Evolutionary conservation across 2,888 invertebrate genomes (phyloP).

Genomic region (Anarsia innoxiella): DNA sequence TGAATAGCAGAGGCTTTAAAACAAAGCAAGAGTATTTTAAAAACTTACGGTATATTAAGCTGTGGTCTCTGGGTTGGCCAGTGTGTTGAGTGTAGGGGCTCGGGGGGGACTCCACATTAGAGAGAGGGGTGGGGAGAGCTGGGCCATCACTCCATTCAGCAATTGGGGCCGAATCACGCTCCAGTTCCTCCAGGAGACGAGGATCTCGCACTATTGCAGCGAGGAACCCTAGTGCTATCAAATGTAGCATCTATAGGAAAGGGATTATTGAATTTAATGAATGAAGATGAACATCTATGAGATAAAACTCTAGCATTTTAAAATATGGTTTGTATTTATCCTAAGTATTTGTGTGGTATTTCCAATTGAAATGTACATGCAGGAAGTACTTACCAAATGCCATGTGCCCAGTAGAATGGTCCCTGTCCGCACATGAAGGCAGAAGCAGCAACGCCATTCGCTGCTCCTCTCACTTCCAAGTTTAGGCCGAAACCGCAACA

Average conservation of each 20-base stretch:
- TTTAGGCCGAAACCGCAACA: conserved; percentile 79
- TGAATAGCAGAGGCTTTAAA: no score
- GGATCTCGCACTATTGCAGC: conserved; percentile 85
- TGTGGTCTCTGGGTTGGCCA: conserved; percentile 71
- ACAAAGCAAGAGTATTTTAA: no score
- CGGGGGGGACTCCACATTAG: conserved; percentile 77
- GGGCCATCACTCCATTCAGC: conserved; percentile 54
- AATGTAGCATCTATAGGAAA: conserved; percentile 81
- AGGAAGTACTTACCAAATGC: conserved; percentile 81
- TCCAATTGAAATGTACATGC: no score
- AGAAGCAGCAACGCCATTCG: conserved; percentile 88
- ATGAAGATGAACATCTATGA: no score
- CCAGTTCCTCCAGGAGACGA: conserved; percentile 77
- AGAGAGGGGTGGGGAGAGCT: conserved; percentile 81
- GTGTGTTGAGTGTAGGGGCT: conserved; percentile 69
- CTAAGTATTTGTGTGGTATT: no score
- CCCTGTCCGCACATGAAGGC: conserved; percentile 88
- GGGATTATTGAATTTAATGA: no score
- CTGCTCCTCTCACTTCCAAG: conserved; percentile 79
- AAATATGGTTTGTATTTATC: no score
- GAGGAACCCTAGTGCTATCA: conserved; percentile 82
- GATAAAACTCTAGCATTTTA: no score
- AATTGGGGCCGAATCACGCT: conserved; percentile 64
- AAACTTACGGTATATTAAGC: conserved; percentile 79
- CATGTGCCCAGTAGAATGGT: conserved; percentile 88